Evolutionary conservation across 2,113 vertebrate species (phyloP).

Genomic region (Archilochus colubris): DNA sequence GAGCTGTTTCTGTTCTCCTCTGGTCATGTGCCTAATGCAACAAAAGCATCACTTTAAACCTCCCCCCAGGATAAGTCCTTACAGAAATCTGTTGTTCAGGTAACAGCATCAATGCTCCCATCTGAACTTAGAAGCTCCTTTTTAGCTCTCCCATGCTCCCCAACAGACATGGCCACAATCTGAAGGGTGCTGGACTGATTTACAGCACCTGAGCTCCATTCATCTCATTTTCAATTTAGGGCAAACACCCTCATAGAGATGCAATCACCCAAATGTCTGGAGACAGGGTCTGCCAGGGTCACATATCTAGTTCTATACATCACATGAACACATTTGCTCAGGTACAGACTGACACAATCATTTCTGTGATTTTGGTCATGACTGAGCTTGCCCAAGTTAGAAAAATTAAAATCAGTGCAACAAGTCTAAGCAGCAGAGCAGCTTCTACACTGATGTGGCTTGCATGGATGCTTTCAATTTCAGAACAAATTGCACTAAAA

Average conservation of each 20-base stretch:
- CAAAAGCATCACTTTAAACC: neutral
- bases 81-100: neutral
- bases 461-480: neutral
- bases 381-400: neutral
- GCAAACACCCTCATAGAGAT: neutral
- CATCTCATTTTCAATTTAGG: neutral
- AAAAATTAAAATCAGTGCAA: neutral
- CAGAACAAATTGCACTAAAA: conserved; percentile 4
- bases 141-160: neutral
- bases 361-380: neutral
- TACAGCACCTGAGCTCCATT: neutral
- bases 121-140: neutral
- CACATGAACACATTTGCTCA: neutral
- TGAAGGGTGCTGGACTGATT: neutral
- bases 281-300: neutral
- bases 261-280: neutral
- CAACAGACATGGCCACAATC: neutral
- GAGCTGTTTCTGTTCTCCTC: neutral
- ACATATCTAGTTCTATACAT: neutral
- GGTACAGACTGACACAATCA: neutral
- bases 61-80: neutral
- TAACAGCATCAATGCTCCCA: neutral
- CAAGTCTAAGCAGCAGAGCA: neutral
- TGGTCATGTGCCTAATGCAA: neutral
- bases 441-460: neutral